phyloP scores from a whole-genome alignment of 2,888 invertebrate species.

The Girardia tigrina region DNA sequence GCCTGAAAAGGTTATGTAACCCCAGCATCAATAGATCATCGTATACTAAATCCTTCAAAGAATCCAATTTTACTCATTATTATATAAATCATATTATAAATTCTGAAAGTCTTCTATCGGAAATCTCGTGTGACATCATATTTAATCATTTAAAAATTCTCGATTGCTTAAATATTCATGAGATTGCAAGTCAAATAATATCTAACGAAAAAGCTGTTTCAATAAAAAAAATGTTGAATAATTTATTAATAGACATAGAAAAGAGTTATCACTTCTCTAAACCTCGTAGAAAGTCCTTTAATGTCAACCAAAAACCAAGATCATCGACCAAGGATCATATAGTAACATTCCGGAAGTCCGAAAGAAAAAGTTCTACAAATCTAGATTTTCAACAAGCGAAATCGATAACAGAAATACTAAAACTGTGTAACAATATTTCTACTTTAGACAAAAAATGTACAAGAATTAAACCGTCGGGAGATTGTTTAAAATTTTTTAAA shows the following conservation, averaged over 20 bases:
- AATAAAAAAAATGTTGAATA: background rate
- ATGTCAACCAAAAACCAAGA: background rate
- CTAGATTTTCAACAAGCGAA: conserved; percentile 7
- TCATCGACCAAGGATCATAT: background rate
- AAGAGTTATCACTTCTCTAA: background rate
- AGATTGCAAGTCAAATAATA: background rate
- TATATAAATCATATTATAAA: background rate
- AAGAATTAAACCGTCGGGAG: background rate
- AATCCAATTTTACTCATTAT: background rate
- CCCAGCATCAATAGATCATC: no score
- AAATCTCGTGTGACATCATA: background rate
- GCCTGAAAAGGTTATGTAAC: no score
- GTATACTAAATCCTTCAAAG: no score
- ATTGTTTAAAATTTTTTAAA: background rate
- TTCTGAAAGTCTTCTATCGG: background rate
- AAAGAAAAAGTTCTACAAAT: background rate
- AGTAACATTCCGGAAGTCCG: background rate
- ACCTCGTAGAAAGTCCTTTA: background rate
- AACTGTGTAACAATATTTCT: background rate
- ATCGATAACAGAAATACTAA: background rate
- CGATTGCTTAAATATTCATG: no score
- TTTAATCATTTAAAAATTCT: background rate
- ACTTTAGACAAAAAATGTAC: background rate
- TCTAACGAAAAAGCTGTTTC: background rate
- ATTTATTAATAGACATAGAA: conserved; percentile 4